These are phyloP conservation scores for Notolabrus celidotus DNA, from an alignment of 2,797 vertebrate genomes.

Conservation along the genomic window DNA sequence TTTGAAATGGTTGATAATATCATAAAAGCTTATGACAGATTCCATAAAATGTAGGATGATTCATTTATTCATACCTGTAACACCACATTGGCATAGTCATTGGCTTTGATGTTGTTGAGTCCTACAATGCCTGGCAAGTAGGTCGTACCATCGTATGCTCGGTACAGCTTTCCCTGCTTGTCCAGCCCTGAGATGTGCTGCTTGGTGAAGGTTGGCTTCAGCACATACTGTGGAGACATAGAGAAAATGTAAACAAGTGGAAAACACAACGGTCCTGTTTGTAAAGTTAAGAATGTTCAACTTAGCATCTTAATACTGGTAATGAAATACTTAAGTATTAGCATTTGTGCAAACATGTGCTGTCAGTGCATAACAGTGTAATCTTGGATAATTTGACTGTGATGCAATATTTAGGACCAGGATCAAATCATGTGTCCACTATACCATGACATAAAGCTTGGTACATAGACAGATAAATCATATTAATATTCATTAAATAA, in stretches of 20 bases:
- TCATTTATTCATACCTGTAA: slow-evolving; percentile 88
- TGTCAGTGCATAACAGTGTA: too few relatives aligned
- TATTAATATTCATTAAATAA: too few relatives aligned
- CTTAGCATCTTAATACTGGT: too few relatives aligned
- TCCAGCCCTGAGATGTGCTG: slow-evolving; percentile 93
- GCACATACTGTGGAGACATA: slow-evolving; percentile 88
- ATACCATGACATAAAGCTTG: neutral
- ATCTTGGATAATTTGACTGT: neutral
- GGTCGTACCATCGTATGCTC: slow-evolving; percentile 96
- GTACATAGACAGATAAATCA: too few relatives aligned
- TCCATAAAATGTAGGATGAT: neutral
- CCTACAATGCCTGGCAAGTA: slow-evolving; percentile 97
- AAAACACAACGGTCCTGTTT: slow-evolving; percentile 1
- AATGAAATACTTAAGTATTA: too few relatives aligned
- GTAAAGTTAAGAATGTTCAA: neutral
- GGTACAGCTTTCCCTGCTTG: slow-evolving; percentile 95
- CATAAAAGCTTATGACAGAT: neutral
- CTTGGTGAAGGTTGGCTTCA: slow-evolving; percentile 96
- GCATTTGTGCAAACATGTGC: too few relatives aligned
- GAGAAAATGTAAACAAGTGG: slow-evolving; percentile 4
- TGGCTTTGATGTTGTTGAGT: slow-evolving; percentile 98
- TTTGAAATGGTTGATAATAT: neutral
- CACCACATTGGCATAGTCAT: slow-evolving; percentile 96
- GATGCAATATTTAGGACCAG: neutral
- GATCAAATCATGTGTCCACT: neutral